phyloP scores from a whole-genome alignment of 2,888 invertebrate genomes.

The Cyrtodaria siliqua region DNA sequence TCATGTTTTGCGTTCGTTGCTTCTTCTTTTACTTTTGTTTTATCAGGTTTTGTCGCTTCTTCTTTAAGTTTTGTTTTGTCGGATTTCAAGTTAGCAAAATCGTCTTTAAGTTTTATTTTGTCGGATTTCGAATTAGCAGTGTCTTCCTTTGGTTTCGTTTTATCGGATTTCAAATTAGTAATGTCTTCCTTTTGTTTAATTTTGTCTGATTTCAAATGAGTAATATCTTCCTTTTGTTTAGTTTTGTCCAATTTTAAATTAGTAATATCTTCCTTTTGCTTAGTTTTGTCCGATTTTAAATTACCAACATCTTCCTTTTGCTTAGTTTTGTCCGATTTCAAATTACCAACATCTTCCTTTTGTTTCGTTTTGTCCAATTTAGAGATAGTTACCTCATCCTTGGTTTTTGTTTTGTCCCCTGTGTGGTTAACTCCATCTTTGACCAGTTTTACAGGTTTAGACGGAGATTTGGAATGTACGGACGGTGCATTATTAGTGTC shows the following conservation, averaged over 20 bases:
- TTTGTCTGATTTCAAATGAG: too few relatives aligned
- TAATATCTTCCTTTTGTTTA: too few relatives aligned
- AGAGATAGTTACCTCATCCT: neutral
- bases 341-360: too few relatives aligned
- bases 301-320: too few relatives aligned
- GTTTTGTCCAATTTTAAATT: neutral
- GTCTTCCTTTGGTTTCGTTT: too few relatives aligned
- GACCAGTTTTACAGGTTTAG: constrained; percentile 15
- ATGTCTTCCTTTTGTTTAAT: neutral
- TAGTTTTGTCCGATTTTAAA: neutral
- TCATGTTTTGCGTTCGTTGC: neutral
- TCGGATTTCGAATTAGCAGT: too few relatives aligned
- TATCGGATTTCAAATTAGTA: neutral
- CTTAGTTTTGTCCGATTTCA: too few relatives aligned
- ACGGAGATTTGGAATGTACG: constrained; percentile 52
- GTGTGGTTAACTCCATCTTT: neutral
- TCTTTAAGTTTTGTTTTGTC: neutral
- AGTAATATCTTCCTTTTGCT: too few relatives aligned
- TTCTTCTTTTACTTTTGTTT: too few relatives aligned
- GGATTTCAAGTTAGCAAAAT: neutral
- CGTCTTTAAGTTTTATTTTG: too few relatives aligned
- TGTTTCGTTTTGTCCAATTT: too few relatives aligned
- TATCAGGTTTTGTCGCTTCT: neutral
- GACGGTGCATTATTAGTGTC: constrained; percentile 7
- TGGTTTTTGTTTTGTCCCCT: neutral